Evolutionary conservation across 2,888 invertebrate species (phyloP).

Genomic region (Sicus ferrugineus): DNA sequence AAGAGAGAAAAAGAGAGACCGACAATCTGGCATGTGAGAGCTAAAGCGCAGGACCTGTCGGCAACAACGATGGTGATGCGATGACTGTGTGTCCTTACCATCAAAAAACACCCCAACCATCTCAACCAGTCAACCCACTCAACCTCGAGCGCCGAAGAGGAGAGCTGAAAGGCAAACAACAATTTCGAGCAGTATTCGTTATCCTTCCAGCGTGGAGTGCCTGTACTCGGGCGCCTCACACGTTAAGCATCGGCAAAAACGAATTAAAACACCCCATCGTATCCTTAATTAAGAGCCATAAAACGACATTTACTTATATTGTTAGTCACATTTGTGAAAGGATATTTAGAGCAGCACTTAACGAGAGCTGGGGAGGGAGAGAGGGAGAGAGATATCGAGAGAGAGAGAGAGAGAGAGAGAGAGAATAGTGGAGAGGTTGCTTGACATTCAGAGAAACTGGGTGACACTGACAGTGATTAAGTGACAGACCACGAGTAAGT

Average conservation of each 20-base stretch:
- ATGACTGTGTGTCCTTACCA: neutral
- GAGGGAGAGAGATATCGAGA: neutral
- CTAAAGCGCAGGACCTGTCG: conserved; percentile 17
- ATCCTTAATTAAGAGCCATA: conserved; percentile 65
- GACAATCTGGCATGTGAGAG: neutral
- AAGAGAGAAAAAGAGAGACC: conserved; percentile 26
- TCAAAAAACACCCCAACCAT: neutral
- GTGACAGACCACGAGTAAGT: too few species aligned
- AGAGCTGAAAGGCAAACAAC: conserved; percentile 15
- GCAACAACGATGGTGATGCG: conserved; percentile 1
- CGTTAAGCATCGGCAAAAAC: conserved; percentile 60
- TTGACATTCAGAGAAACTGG: conserved; percentile 19
- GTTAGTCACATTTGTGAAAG: conserved; percentile 47
- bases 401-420: neutral
- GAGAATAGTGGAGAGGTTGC: neutral
- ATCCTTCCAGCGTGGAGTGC: neutral
- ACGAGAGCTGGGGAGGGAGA: neutral
- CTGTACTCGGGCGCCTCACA: conserved; percentile 42
- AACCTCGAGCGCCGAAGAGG: neutral
- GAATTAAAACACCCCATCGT: conserved; percentile 65
- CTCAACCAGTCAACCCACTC: neutral
- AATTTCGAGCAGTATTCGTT: conserved; percentile 15
- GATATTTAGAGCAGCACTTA: conserved; percentile 40
- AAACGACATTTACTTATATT: conserved; percentile 62
- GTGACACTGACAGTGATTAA: neutral